phyloP scores from a whole-genome alignment of 2,113 vertebrate genomes.

The Phylloscopus trochilus region DNA sequence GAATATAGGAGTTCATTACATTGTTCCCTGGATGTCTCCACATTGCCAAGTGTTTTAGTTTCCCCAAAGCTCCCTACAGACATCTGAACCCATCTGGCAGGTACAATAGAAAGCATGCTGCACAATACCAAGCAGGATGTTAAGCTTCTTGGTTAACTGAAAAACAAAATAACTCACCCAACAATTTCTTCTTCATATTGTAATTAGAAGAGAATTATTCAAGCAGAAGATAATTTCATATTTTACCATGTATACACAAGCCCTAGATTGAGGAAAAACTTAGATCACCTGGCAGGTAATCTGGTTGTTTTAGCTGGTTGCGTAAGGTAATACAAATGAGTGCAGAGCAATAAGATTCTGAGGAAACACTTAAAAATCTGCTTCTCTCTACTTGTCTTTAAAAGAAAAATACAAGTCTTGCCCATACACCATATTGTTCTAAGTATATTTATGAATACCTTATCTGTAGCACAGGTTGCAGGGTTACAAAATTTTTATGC shows the following conservation, averaged over 20 bases:
- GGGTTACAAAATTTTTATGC: neutral
- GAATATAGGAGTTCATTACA: neutral
- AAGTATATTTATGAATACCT: neutral
- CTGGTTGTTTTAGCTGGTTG: neutral
- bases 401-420: neutral
- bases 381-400: neutral
- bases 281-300: fast-evolving
- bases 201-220: neutral
- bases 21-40: neutral
- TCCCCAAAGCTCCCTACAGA: neutral
- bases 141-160: neutral
- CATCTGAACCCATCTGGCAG: neutral
- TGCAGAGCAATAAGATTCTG: neutral
- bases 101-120: neutral
- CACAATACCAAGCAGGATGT: neutral
- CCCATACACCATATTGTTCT: neutral
- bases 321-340: neutral
- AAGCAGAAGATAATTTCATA: neutral
- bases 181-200: neutral
- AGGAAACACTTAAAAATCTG: neutral
- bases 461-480: neutral
- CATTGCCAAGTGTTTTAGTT: neutral
- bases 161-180: neutral
- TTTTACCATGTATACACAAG: neutral
- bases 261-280: neutral